These are phyloP conservation scores for Hyperopisus bebe DNA, from an alignment of 2,113 vertebrate species.

Conservation along the genomic window DNA sequence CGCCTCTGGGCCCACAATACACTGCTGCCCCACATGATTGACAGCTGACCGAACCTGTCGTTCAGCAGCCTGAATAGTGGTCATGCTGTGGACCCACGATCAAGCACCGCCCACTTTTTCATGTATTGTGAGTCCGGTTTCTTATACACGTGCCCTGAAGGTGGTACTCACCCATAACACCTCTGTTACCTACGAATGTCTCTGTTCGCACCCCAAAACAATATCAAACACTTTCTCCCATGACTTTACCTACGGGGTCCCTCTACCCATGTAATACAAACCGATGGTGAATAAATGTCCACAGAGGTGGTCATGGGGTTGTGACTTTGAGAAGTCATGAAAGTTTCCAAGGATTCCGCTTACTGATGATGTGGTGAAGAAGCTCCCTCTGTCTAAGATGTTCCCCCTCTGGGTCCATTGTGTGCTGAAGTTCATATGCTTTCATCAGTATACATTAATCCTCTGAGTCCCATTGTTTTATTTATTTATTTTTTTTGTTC, in stretches of 20 bases:
- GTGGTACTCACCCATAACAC: background rate
- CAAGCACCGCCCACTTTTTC: background rate
- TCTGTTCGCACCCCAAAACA: background rate
- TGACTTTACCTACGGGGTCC: background rate
- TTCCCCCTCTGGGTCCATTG: background rate
- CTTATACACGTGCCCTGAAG: background rate
- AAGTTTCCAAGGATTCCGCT: background rate
- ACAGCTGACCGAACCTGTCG: background rate
- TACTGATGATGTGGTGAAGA: background rate
- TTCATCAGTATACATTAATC: background rate
- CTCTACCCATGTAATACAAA: background rate
- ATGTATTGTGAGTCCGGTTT: background rate
- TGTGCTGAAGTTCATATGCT: background rate
- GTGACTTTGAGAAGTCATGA: background rate
- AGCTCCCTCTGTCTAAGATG: background rate
- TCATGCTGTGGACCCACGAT: background rate
- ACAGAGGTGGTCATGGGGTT: background rate
- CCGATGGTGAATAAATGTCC: background rate
- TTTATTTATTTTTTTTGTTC: background rate
- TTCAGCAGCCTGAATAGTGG: background rate
- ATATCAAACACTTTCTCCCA: background rate
- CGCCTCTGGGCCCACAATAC: background rate
- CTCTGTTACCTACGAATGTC: background rate
- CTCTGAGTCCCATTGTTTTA: background rate
- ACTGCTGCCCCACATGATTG: background rate